Evolutionary conservation across 1,140 invertebrate genomes (phyloP), one percentile per base, ranked within the genome.

Genomic region (Megalonaias nervosa): DNA sequence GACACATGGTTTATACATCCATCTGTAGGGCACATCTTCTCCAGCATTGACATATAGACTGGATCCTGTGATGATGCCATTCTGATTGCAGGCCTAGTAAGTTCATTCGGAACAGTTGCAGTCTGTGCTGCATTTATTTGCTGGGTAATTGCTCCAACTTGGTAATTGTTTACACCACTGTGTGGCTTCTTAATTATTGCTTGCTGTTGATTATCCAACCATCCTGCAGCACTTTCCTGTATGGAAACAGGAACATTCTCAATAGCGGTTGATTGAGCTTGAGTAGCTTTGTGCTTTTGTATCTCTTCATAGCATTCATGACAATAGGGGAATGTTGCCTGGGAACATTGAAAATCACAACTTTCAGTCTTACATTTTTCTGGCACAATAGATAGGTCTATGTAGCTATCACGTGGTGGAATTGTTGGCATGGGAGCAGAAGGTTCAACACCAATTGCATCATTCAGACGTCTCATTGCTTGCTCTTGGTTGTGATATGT

Each of bases 251-350:
- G 17, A 19, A 65, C 11, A 21, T 57, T 64, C 64, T 62, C 31
- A 9, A 69, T 66, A 69, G 56, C 59, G 17, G 67, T 62, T 61
- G 62, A 67, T 19, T 21, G 38, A 19, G 67, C 60, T 21, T 38
- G 16, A 56, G 67, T 38, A 16, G 74, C 67, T 2, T 60, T 26
- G 5, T 60, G 19, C 26, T 67, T 67, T 31, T 59, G 60, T 55
- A 31, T 55, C 38, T 57, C 79, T 62, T 69, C 62, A 31, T 48
- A 74, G 62, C 86, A 87, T 19, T 80, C 79, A 76, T 87, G 84
- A 69, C 88, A 89, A 68, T 81, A 87, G 57, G 88, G 88, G 56
- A 65, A 83, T 23, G 86, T 89, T 26, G 84, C 70, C 16, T 66
- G 74, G 0, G 88, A 87, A 21, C 82, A 83, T 26, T 74, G 77